These are phyloP conservation scores for Mobula hypostoma DNA, from an alignment of 2,113 vertebrate species.

Conservation along the genomic window DNA sequence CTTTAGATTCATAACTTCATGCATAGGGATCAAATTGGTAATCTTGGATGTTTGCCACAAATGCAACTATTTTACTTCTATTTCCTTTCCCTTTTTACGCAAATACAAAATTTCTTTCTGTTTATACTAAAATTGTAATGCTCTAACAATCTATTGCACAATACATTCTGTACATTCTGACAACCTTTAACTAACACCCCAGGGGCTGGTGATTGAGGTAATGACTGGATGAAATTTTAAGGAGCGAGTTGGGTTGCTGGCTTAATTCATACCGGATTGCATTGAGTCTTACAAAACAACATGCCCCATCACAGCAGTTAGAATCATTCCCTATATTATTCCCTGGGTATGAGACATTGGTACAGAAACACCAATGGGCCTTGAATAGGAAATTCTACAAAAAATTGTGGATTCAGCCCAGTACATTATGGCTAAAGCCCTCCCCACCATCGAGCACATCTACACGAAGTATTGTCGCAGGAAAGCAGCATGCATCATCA, in stretches of 20 bases:
- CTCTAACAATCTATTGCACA: background rate
- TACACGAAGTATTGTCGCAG: no score
- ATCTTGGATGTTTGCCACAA: background rate
- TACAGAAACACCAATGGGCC: no score
- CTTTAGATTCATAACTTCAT: background rate
- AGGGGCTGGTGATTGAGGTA: background rate
- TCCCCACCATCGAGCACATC: no score
- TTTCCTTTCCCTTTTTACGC: background rate
- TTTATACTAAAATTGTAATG: background rate
- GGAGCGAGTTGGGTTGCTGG: no score
- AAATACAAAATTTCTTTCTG: background rate
- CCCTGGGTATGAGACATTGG: no score
- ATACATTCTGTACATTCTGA: background rate
- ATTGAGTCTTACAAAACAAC: no score
- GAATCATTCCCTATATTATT: no score
- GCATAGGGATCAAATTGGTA: background rate
- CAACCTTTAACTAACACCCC: background rate
- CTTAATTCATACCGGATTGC: background rate
- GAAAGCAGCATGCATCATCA: no score
- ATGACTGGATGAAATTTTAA: background rate
- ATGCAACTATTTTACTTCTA: background rate
- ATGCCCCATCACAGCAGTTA: background rate
- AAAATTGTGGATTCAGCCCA: no score
- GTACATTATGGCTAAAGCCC: no score
- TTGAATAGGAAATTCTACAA: no score